These are phyloP conservation scores for Drosophila silvestris DNA, from an alignment of 2,888 invertebrate genomes.

Conservation along the genomic window DNA sequence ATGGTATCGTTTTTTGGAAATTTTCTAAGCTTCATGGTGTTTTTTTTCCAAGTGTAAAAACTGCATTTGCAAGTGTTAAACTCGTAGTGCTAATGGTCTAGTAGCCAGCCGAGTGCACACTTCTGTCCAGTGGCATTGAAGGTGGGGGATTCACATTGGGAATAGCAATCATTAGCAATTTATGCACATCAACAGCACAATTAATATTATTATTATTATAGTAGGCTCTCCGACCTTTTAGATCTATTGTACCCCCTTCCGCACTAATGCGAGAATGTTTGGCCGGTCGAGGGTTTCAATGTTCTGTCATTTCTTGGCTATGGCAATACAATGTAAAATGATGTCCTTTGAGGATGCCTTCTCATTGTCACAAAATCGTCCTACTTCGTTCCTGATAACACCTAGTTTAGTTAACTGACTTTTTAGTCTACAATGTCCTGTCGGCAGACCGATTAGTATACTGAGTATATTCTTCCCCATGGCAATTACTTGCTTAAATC, in stretches of 20 bases:
- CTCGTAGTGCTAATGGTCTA: constrained; percentile 8
- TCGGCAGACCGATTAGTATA: not conserved
- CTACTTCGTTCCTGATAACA: not conserved
- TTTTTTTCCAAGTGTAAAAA: constrained; percentile 7
- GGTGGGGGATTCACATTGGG: constrained; percentile 6
- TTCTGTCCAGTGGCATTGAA: constrained; percentile 16
- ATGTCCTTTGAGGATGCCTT: not conserved
- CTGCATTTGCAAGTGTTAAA: constrained; percentile 23
- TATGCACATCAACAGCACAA: not conserved
- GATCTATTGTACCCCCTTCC: not conserved
- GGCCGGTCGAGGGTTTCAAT: not conserved
- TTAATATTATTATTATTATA: not conserved
- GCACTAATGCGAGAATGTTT: not conserved
- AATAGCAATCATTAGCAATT: not conserved
- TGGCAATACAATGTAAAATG: not conserved
- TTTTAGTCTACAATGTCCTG: not conserved
- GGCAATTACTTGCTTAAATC: not conserved
- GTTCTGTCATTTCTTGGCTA: not conserved
- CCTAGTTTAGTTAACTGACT: not conserved
- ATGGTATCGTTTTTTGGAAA: not conserved
- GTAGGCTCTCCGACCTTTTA: not conserved
- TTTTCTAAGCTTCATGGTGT: not conserved
- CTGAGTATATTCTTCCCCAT: not conserved
- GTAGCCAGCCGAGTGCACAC: constrained; percentile 4
- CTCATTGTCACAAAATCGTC: not conserved